phyloP scores from a whole-genome alignment of 2,113 vertebrate genomes.

The Indicator maculatus region DNA sequence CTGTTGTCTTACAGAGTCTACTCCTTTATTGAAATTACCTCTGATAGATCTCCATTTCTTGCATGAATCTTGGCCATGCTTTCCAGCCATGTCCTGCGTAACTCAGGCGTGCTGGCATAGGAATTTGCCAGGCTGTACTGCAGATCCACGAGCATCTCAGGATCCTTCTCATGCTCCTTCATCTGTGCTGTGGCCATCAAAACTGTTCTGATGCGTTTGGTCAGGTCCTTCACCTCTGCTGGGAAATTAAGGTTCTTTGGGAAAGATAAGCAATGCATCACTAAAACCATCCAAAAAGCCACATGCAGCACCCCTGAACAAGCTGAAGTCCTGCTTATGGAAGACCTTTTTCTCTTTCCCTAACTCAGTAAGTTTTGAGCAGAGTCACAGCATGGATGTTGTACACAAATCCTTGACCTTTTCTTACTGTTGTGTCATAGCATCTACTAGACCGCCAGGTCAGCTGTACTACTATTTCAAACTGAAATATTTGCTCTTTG shows the following conservation, averaged over 20 bases:
- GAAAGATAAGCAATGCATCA: conserved; percentile 70
- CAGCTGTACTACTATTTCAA: not conserved
- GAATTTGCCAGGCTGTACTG: conserved; percentile 98
- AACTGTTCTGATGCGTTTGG: conserved; percentile 94
- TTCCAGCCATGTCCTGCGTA: conserved; percentile 96
- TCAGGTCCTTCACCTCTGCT: conserved; percentile 96
- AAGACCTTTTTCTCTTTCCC: not conserved
- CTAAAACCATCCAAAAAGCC: not conserved
- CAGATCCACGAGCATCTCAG: conserved; percentile 97
- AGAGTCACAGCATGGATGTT: not conserved
- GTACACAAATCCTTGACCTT: not conserved
- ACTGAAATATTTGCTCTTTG: not conserved
- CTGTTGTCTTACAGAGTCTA: not conserved
- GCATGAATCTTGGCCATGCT: conserved; percentile 98
- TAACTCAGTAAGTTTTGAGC: not conserved
- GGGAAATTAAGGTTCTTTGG: conserved; percentile 93
- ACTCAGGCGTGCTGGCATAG: conserved; percentile 95
- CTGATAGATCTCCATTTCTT: conserved; percentile 94
- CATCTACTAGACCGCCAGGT: not conserved
- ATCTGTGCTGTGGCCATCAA: conserved; percentile 99
- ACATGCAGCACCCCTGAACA: not conserved
- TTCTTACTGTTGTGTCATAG: not conserved
- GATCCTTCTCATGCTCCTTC: conserved; percentile 99
- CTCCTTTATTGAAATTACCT: conserved; percentile 76
- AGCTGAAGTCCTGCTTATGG: not conserved